Evolutionary conservation across 2,888 invertebrate species (phyloP).

Genomic region (Pilophorus perplexus): DNA sequence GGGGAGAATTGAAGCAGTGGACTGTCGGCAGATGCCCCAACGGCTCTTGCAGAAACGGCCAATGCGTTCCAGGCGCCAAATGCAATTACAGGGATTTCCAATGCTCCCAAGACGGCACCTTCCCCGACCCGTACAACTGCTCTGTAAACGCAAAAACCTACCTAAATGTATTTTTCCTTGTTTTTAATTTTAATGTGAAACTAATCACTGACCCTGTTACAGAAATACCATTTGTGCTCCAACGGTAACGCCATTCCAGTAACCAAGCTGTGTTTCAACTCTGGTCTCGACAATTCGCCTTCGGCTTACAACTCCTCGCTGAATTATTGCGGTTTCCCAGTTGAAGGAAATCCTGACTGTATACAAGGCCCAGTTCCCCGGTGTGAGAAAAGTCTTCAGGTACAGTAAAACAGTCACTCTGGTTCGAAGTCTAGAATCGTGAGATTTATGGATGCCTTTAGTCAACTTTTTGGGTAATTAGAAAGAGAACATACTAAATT

Average conservation of each 20-base stretch:
- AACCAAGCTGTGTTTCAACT: neutral
- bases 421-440: no score
- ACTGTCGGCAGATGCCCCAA: neutral
- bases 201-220: neutral
- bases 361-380: conserved; percentile 3
- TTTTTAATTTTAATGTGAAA: neutral
- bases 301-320: conserved; percentile 4
- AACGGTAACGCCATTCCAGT: neutral
- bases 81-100: conserved; percentile 8
- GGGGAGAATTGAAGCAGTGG: neutral
- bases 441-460: no score
- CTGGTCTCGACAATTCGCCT: neutral
- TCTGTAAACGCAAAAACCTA: conserved; percentile 12
- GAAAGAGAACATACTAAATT: no score
- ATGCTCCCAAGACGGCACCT: conserved; percentile 1
- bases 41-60: neutral
- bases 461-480: no score
- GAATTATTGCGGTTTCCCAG: neutral
- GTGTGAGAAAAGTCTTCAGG: neutral
- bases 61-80: neutral
- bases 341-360: neutral
- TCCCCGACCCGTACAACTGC: conserved; percentile 29
- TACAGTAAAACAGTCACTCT: no score
- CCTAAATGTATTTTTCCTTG: no score
- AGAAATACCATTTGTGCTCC: neutral